Evolutionary conservation across 2,113 vertebrate genomes (phyloP).

Genomic region (Crotalus helleri): DNA sequence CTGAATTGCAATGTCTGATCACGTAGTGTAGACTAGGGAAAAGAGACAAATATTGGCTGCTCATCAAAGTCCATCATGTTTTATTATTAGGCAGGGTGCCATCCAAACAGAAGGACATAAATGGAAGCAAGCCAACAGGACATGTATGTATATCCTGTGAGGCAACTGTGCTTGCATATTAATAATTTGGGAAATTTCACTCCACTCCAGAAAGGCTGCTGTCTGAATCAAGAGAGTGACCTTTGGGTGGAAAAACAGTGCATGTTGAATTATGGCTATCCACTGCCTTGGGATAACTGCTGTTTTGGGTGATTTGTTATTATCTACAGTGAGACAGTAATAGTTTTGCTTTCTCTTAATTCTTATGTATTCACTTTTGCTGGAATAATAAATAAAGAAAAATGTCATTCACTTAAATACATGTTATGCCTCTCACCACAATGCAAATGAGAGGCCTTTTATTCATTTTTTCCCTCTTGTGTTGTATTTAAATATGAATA

Average conservation of each 20-base stretch:
- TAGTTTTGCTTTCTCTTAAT: conserved; percentile 48
- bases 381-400: conserved; percentile 36
- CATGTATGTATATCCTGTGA: conserved; percentile 35
- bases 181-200: conserved; percentile 19
- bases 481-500: neutral
- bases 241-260: conserved; percentile 4
- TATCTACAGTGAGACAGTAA: conserved; percentile 46
- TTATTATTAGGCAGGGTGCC: conserved; percentile 58
- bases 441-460: conserved; percentile 8
- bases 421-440: neutral
- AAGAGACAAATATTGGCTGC: conserved; percentile 57
- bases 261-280: conserved; percentile 28
- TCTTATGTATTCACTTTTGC: conserved; percentile 26
- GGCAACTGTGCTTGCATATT: conserved; percentile 27
- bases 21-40: conserved; percentile 43
- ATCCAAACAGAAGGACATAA: conserved; percentile 66
- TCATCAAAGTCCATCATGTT: conserved; percentile 54
- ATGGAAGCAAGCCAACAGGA: conserved; percentile 51
- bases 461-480: neutral
- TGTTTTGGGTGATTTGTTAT: conserved; percentile 42
- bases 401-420: conserved; percentile 29
- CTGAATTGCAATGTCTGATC: conserved; percentile 50
- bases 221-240: conserved; percentile 34
- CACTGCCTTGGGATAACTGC: conserved; percentile 22
- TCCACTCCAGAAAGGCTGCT: conserved; percentile 20